Percentiles rank a stretch among this genome's conserved stretches.
These are phyloP conservation scores for Scrobipalpa atriplicella DNA, from an alignment of 2,888 invertebrate genomes.

Conservation along the genomic window DNA sequence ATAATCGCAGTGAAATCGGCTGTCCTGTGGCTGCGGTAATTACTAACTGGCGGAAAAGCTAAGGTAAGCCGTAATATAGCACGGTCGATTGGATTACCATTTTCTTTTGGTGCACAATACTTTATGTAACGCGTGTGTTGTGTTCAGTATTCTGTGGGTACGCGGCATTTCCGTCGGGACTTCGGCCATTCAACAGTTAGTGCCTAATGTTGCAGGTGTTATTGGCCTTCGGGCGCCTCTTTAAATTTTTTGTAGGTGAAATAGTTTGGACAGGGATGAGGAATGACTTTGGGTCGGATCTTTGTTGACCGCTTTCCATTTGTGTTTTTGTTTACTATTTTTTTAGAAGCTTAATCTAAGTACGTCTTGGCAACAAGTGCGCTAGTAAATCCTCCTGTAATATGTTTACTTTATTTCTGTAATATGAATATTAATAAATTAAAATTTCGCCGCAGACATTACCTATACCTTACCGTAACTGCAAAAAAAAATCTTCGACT, in stretches of 20 bases:
- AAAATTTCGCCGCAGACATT: too few relatives aligned
- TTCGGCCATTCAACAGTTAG: conserved; percentile 47
- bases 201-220: conserved; percentile 16
- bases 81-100: conserved; percentile 75
- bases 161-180: conserved; percentile 63
- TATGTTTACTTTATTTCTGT: too few relatives aligned
- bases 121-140: conserved; percentile 53
- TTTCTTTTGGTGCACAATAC: conserved; percentile 75
- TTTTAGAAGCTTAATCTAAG: too few relatives aligned
- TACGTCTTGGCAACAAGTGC: too few relatives aligned
- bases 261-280: too few relatives aligned
- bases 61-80: conserved; percentile 70
- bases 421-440: too few relatives aligned
- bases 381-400: too few relatives aligned
- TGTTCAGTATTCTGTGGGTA: conserved; percentile 61
- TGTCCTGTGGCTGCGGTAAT: conserved; percentile 54
- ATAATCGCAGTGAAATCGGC: conserved; percentile 48
- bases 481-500: too few relatives aligned
- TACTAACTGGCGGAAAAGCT: conserved; percentile 76
- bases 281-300: too few relatives aligned
- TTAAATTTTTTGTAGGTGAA: background rate
- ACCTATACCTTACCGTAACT: too few relatives aligned
- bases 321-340: too few relatives aligned
- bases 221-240: background rate
- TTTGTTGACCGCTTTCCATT: too few relatives aligned